A percentile compares a stretch with the other conserved stretches of the same genome.
phyloP scores from a whole-genome alignment of 2,113 vertebrate genomes.

The Morone chrysops region DNA sequence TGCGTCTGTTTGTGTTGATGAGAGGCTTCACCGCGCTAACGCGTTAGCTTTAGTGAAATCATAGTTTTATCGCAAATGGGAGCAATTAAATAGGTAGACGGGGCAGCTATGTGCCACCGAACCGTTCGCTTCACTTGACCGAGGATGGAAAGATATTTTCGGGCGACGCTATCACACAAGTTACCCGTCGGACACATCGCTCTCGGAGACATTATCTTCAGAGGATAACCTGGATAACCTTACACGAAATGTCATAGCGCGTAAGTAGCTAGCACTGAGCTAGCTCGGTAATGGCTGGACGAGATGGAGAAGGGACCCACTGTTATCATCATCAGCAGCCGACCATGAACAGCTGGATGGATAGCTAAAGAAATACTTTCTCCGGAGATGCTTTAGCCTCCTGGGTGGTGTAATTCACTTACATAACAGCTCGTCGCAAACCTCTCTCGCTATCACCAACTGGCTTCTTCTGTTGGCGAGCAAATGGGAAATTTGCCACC shows the following conservation, averaged over 20 bases:
- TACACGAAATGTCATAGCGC: slow-evolving; percentile 82
- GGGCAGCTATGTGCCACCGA: slow-evolving; percentile 57
- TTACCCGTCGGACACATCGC: slow-evolving; percentile 59
- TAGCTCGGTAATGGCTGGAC: slow-evolving; percentile 69
- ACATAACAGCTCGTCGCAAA: slow-evolving; percentile 69
- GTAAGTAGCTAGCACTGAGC: slow-evolving; percentile 77
- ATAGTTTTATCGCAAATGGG: slow-evolving; percentile 57
- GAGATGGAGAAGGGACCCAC: slow-evolving; percentile 73
- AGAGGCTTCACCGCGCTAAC: slow-evolving; percentile 55
- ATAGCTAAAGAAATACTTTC: slow-evolving; percentile 65
- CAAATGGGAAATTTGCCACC: slow-evolving; percentile 64
- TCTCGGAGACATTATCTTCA: slow-evolving; percentile 60
- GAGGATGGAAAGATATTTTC: slow-evolving; percentile 73
- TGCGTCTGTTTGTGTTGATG: slow-evolving; percentile 48
- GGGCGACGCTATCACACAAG: slow-evolving; percentile 33
- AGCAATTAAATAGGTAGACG: slow-evolving; percentile 62
- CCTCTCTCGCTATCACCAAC: slow-evolving; percentile 50
- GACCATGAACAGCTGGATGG: slow-evolving; percentile 69
- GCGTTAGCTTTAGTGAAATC: slow-evolving; percentile 64
- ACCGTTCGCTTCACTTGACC: slow-evolving; percentile 36
- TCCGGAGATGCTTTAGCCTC: slow-evolving; percentile 77
- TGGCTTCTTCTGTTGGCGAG: slow-evolving; percentile 59
- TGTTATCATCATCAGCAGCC: slow-evolving; percentile 57
- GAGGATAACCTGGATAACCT: slow-evolving; percentile 83
- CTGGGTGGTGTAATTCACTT: slow-evolving; percentile 74